Percentiles rank a stretch among this genome's conserved stretches.
These are phyloP conservation scores for Eclectus roratus DNA, from an alignment of 2,113 vertebrate species.

Conservation along the genomic window DNA sequence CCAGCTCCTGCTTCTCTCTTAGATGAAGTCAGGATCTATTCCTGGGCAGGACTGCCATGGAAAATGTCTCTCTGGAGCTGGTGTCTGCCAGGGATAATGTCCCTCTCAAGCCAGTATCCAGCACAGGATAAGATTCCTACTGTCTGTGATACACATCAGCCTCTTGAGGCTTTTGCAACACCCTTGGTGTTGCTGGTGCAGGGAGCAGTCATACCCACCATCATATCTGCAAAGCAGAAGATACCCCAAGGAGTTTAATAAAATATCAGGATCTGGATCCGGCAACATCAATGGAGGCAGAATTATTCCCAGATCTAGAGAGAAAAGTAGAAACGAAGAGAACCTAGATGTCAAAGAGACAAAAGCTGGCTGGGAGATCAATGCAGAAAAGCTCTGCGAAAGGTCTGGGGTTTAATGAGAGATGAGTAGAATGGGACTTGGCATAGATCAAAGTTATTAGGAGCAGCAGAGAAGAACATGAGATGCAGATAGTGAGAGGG, in stretches of 20 bases:
- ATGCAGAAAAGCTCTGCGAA: not conserved
- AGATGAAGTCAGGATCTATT: conserved; percentile 14
- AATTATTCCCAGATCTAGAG: not conserved
- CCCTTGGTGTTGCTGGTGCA: not conserved
- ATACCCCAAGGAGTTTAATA: not conserved
- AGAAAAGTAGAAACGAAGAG: not conserved
- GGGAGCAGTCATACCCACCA: not conserved
- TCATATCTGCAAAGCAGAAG: not conserved
- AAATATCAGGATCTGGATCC: not conserved
- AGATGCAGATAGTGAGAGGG: not conserved
- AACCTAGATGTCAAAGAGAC: not conserved
- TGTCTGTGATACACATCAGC: not conserved
- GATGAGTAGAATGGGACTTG: not conserved
- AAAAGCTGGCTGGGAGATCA: conserved; percentile 9
- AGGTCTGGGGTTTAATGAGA: conserved; percentile 1
- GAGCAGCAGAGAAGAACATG: not conserved
- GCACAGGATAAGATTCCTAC: not conserved
- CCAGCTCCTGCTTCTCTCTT: not conserved
- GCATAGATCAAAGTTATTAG: not conserved
- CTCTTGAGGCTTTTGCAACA: not conserved
- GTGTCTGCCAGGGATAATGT: not conserved
- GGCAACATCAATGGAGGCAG: not conserved
- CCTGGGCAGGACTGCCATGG: not conserved
- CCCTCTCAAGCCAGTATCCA: not conserved
- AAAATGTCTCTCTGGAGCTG: not conserved